Evolutionary conservation across 2,888 invertebrate species (phyloP).

Genomic region (Eugnorisma glareosa): DNA sequence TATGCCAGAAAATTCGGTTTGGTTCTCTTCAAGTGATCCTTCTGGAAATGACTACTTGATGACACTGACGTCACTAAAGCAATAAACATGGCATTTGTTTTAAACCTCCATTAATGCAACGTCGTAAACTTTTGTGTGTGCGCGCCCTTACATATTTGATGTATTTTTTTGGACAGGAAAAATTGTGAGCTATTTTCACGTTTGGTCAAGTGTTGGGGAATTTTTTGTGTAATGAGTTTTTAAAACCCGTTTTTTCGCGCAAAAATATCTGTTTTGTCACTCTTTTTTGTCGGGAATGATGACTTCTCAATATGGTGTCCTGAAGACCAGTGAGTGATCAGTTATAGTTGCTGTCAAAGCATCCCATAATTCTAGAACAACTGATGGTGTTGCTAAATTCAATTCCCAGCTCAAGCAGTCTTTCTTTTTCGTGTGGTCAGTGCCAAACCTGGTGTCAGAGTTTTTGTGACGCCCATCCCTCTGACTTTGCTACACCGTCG

Average conservation of each 20-base stretch:
- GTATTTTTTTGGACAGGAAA: constrained; percentile 16
- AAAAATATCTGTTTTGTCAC: not conserved
- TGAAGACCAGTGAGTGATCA: not conserved
- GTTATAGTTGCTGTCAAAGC: not conserved
- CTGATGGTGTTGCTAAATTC: not conserved
- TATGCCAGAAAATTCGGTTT: too few species aligned
- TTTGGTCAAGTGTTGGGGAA: constrained; percentile 3
- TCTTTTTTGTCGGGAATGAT: not conserved
- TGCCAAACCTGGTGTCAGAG: too few species aligned
- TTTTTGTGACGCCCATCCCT: too few species aligned
- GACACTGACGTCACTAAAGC: constrained; percentile 20
- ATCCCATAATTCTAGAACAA: not conserved
- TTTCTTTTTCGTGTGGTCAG: too few species aligned
- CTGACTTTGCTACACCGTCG: too few species aligned
- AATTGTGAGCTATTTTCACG: constrained; percentile 1
- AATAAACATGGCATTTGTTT: constrained; percentile 59
- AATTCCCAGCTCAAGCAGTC: not conserved
- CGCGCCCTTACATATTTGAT: constrained; percentile 45
- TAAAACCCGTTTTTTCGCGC: not conserved
- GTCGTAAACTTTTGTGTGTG: constrained; percentile 49
- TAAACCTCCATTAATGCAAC: constrained; percentile 44
- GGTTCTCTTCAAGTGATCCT: not conserved
- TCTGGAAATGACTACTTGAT: not conserved
- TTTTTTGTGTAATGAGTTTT: constrained; percentile 22
- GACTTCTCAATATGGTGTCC: too few species aligned